Base-by-base conservation (phyloP, 37 sponge, comb jelly and placozoan genomes). In the Lycopodina hypogea region DNA sequence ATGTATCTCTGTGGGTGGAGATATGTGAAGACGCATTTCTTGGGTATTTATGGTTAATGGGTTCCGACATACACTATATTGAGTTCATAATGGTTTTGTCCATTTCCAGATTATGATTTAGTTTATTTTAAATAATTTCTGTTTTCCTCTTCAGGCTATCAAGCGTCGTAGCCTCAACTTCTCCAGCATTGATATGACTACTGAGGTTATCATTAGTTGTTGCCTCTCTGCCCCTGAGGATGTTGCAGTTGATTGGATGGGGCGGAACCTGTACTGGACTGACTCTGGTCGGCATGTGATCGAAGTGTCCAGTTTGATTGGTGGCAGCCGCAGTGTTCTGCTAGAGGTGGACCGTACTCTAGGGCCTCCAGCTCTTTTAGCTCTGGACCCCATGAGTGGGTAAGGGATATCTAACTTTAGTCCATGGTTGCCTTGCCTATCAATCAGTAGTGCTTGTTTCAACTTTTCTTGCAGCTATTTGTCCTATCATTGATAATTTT, bases 171-270 rank as follows among this genome's bases (percentile, higher is more conserved):
- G 48, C 48, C 9, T 45, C 4, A 45, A 9, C 48, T 45, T 45
- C 8, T 45, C 68, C 35, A 37, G 21, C 68, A 51, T 28, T 1
- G 58, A 40, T 66, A n/a, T 30, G 17, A 1, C 36, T 11, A 33
- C 56, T 0, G 68, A 64, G 24, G 2, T 4, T 18, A 66, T 84
- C 0, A 48, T 89, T 35, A 58, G 72, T 33, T 87, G 81, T 69
- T 83, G 78, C 75, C 60, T 74, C 1, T 59, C 9, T 3, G 37
- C 42, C 33, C 71, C 72, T 64, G 29, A 68, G 22, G 83, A 83
- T 36, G 38, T 88, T 2, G 88, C 88, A 17, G 83, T 88, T 62
- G 88, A 88, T 67, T 88, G 88, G 88, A 56, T 65, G 33, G 83
- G 83, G 6, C 56, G 74, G 3, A 88, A 88, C 57, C 68, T 88